These are phyloP conservation scores for Leuciscus idus DNA, from an alignment of 2,113 vertebrate species.

Conservation along the genomic window DNA sequence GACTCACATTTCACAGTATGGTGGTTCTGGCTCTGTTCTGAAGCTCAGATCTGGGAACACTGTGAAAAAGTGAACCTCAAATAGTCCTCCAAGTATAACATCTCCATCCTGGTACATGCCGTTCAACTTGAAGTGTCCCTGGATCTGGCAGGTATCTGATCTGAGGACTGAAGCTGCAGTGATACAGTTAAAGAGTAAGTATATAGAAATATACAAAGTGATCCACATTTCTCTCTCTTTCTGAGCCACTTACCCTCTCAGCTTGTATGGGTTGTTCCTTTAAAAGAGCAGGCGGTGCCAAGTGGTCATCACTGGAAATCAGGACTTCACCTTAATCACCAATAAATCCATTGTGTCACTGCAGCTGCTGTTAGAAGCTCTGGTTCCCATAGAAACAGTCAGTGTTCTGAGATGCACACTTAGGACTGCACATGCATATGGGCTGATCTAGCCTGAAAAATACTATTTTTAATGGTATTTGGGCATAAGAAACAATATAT, in stretches of 20 bases:
- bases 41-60: no score
- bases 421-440: no score
- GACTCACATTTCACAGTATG: background rate
- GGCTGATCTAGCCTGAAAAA: no score
- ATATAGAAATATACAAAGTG: no score
- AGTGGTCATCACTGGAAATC: background rate
- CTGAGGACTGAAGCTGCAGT: background rate
- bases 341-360: no score
- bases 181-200: background rate
- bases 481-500: no score
- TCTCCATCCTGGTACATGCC: background rate
- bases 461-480: no score
- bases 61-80: no score
- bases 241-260: background rate
- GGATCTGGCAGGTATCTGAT: background rate
- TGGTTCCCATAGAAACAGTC: no score
- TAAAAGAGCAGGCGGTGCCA: conserved; percentile 3
- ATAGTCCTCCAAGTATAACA: background rate
- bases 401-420: no score
- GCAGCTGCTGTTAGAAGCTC: no score
- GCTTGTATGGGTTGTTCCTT: conserved; percentile 13
- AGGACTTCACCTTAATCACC: background rate
- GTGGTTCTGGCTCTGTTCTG: no score
- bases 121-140: background rate
- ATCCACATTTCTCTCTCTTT: background rate